Percentiles rank a stretch among this genome's conserved stretches.
phyloP scores from a whole-genome alignment of 2,797 vertebrate genomes.

The Salmo trutta region DNA sequence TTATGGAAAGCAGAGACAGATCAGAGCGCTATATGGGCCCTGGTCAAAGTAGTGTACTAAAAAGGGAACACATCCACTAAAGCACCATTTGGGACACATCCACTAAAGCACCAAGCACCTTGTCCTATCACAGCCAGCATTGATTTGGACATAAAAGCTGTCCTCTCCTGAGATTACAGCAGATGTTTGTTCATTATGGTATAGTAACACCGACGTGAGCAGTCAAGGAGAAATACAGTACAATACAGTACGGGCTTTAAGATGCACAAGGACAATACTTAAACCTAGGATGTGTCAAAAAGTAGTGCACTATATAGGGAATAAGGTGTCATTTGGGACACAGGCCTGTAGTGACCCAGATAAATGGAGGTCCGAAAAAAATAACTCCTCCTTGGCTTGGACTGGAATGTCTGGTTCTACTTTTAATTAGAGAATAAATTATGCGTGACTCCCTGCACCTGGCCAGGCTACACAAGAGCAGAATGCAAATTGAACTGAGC shows the following conservation, averaged over 20 bases:
- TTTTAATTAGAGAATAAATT: conserved; percentile 63
- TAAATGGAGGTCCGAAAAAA: conserved; percentile 39
- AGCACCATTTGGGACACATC: conserved; percentile 11
- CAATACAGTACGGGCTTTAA: conserved; percentile 4
- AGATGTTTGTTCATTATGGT: conserved; percentile 51
- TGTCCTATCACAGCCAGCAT: conserved; percentile 26
- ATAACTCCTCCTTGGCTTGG: conserved; percentile 47
- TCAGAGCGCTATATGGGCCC: neutral
- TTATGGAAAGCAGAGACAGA: neutral
- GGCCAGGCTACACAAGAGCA: conserved; percentile 42
- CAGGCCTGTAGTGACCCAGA: conserved; percentile 45
- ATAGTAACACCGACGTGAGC: conserved; percentile 37
- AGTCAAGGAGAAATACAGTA: conserved; percentile 27
- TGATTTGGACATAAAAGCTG: conserved; percentile 48
- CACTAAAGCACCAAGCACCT: conserved; percentile 17
- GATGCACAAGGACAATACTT: conserved; percentile 31
- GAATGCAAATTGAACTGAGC: conserved; percentile 58
- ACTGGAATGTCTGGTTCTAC: conserved; percentile 50
- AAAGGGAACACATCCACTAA: neutral
- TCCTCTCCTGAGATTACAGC: conserved; percentile 42
- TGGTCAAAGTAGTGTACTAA: neutral
- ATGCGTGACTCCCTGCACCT: conserved; percentile 41
- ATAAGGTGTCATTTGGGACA: neutral
- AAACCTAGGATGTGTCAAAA: conserved; percentile 8
- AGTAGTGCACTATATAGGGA: neutral